Conservation (phyloP, 2,888 invertebrate species). For the Drosophila maculinotata region DNA sequence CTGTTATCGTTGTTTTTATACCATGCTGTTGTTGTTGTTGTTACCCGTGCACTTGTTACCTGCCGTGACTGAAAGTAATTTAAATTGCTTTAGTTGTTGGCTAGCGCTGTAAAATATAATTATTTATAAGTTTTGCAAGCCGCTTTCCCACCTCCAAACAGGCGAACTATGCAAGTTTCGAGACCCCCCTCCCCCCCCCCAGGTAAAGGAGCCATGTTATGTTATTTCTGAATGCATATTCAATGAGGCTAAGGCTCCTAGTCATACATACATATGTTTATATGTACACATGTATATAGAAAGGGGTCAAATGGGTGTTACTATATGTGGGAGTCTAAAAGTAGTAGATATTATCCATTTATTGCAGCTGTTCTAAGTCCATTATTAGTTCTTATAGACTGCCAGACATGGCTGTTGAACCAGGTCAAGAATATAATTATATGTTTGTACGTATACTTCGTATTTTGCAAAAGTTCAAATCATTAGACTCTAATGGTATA, state of each 20-base stretch:
- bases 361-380: too few species aligned
- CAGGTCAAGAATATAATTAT: too few species aligned
- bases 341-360: too few species aligned
- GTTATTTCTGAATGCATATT: conserved; percentile 27
- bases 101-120: conserved; percentile 50
- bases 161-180: conserved; percentile 49
- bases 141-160: conserved; percentile 26
- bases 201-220: not conserved
- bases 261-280: not conserved
- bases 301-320: not conserved
- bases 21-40: conserved; percentile 14
- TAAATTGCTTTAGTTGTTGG: conserved; percentile 62
- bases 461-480: too few species aligned
- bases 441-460: too few species aligned
- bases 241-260: conserved; percentile 22
- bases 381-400: too few species aligned
- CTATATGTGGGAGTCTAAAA: not conserved
- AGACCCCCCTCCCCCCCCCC: too few species aligned
- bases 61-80: conserved; percentile 73
- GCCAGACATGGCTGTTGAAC: too few species aligned
- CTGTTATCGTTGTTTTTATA: conserved; percentile 11
- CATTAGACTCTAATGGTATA: too few species aligned
- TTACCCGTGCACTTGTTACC: conserved; percentile 52
- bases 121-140: conserved; percentile 42
- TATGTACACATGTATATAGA: not conserved